Conservation (phyloP, 2,113 vertebrate genomes). For the Leiothrix lutea region DNA sequence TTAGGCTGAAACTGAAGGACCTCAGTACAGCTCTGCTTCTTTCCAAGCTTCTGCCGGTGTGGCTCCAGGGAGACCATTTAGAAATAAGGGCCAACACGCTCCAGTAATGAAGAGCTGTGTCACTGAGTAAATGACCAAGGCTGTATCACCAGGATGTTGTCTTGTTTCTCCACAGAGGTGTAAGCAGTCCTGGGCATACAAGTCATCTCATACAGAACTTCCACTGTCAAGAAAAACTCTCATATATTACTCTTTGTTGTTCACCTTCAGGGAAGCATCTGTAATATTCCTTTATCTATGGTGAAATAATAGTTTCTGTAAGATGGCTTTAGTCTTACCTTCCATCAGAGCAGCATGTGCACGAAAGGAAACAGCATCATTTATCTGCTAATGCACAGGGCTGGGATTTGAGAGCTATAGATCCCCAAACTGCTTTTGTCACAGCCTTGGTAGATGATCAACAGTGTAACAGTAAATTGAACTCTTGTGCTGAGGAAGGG, state of each 20-base stretch:
- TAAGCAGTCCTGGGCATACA: background rate
- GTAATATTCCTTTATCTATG: background rate
- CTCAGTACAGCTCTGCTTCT: background rate
- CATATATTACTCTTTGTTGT: background rate
- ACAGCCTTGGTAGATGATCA: background rate
- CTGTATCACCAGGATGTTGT: background rate
- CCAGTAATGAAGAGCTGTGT: background rate
- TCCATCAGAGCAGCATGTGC: background rate
- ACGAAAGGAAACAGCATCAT: background rate
- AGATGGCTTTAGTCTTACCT: background rate
- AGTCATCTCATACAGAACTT: background rate
- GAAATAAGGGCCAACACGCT: background rate
- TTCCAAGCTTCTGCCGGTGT: background rate
- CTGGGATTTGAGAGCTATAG: background rate
- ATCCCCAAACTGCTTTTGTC: background rate
- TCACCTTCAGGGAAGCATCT: background rate
- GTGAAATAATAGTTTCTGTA: background rate
- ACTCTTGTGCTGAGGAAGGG: background rate
- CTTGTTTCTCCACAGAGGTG: background rate
- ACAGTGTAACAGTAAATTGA: background rate
- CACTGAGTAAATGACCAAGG: background rate
- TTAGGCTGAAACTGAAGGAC: background rate
- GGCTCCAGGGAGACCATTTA: background rate
- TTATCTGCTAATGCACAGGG: background rate
- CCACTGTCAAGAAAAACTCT: background rate